phyloP scores from a whole-genome alignment of 2,888 invertebrate genomes.

The Folsomia candida region DNA sequence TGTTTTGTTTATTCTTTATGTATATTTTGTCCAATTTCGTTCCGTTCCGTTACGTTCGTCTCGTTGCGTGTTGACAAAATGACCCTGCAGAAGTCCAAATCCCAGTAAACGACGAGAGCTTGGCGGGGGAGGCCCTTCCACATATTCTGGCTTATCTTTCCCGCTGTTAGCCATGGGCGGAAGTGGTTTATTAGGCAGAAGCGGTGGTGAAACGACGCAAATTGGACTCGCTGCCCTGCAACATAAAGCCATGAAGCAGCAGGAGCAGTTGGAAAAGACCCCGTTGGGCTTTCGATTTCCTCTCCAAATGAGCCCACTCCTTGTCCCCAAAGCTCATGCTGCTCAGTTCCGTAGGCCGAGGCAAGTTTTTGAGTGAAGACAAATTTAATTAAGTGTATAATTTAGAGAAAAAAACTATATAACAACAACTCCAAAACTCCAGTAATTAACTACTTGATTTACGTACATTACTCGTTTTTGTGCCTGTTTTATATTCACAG shows the following conservation, averaged over 20 bases:
- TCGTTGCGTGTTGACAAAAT: not conserved
- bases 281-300: conserved; percentile 48
- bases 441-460: too few species aligned
- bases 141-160: conserved; percentile 26
- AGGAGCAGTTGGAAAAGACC: conserved; percentile 56
- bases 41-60: not conserved
- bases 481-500: too few species aligned
- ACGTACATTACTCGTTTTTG: too few species aligned
- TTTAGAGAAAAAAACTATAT: too few species aligned
- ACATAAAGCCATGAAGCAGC: conserved; percentile 65
- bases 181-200: conserved; percentile 28
- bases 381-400: too few species aligned
- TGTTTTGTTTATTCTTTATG: not conserved
- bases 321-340: conserved; percentile 33
- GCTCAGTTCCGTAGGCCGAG: conserved; percentile 15
- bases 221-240: conserved; percentile 76
- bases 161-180: conserved; percentile 7
- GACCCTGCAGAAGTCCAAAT: not conserved
- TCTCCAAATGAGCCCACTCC: conserved; percentile 45
- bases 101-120: conserved; percentile 19
- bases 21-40: not conserved
- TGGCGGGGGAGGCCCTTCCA: conserved; percentile 41
- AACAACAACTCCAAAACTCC: too few species aligned
- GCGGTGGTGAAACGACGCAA: conserved; percentile 52
- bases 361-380: conserved; percentile 2